phyloP scores from a whole-genome alignment of 2,797 vertebrate species.

The Tolypeutes matacus region DNA sequence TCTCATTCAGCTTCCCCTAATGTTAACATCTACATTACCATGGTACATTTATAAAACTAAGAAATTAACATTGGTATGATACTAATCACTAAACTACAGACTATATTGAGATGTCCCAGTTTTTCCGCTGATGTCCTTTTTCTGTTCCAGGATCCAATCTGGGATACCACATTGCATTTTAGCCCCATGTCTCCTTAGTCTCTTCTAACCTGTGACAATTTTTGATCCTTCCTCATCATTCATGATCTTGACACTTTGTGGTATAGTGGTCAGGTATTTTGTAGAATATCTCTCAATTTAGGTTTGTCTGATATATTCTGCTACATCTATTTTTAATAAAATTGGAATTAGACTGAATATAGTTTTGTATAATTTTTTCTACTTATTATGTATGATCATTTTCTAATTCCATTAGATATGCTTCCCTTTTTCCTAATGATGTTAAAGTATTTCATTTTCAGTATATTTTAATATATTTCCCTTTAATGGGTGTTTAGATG shows the following conservation, averaged over 20 bases:
- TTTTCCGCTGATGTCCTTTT: conserved; percentile 54
- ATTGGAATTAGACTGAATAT: not conserved
- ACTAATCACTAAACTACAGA: not conserved
- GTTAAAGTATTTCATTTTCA: conserved; percentile 56
- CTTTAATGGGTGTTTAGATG: conserved; percentile 4
- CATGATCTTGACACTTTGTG: too few species aligned
- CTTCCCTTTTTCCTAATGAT: conserved; percentile 57
- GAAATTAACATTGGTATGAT: not conserved
- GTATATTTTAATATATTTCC: conserved; percentile 48
- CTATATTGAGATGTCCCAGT: not conserved
- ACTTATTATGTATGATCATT: conserved; percentile 49
- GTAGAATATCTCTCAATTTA: too few species aligned
- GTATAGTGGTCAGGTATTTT: too few species aligned
- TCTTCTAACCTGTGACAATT: too few species aligned
- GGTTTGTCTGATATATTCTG: too few species aligned
- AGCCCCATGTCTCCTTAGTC: too few species aligned
- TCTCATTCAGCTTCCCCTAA: not conserved
- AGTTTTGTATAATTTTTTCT: conserved; percentile 33
- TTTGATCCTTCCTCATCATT: too few species aligned
- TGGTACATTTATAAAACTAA: not conserved
- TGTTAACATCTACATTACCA: not conserved
- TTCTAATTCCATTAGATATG: conserved; percentile 68
- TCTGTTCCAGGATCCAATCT: conserved; percentile 16
- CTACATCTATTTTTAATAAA: not conserved
- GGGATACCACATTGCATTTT: conserved; percentile 17